Percentiles rank a stretch among this genome's conserved stretches.
phyloP scores from a whole-genome alignment of 2,113 vertebrate species.

The Crypturellus undulatus region DNA sequence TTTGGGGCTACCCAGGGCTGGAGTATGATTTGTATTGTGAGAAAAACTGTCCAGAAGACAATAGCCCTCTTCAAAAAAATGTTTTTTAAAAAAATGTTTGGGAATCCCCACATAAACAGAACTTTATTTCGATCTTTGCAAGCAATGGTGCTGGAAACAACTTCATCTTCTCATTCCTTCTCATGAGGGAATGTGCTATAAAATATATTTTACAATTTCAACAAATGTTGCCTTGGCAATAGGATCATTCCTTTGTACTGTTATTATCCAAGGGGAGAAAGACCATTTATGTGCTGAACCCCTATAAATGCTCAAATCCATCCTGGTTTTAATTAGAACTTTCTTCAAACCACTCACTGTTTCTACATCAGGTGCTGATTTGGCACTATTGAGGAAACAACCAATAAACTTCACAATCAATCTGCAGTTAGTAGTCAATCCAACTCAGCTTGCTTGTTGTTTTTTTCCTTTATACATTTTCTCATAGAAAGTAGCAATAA shows the following conservation, averaged over 20 bases:
- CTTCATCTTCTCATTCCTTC: conserved; percentile 25
- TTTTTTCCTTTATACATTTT: conserved; percentile 59
- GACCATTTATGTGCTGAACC: conserved; percentile 1
- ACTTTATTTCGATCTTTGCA: conserved; percentile 36
- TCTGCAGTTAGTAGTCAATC: conserved; percentile 65
- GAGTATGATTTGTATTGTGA: neutral
- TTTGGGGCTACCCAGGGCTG: neutral
- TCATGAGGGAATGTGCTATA: neutral
- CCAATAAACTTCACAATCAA: conserved; percentile 73
- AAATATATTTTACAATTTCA: conserved; percentile 59
- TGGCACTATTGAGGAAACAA: conserved; percentile 69
- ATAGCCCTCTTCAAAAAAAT: neutral
- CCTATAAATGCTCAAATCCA: conserved; percentile 39
- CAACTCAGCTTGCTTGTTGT: conserved; percentile 41
- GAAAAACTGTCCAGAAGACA: neutral
- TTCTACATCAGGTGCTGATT: conserved; percentile 71
- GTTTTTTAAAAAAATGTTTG: neutral
- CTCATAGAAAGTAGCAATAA: conserved; percentile 68
- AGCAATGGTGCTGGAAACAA: conserved; percentile 25
- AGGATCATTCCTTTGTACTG: conserved; percentile 18
- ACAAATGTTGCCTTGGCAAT: conserved; percentile 50
- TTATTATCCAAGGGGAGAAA: conserved; percentile 27
- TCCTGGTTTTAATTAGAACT: conserved; percentile 70
- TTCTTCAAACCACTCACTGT: conserved; percentile 41
- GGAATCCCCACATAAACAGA: neutral